Conservation (phyloP, 64 coral and sea anemone species). For the Trachythela sp. region DNA sequence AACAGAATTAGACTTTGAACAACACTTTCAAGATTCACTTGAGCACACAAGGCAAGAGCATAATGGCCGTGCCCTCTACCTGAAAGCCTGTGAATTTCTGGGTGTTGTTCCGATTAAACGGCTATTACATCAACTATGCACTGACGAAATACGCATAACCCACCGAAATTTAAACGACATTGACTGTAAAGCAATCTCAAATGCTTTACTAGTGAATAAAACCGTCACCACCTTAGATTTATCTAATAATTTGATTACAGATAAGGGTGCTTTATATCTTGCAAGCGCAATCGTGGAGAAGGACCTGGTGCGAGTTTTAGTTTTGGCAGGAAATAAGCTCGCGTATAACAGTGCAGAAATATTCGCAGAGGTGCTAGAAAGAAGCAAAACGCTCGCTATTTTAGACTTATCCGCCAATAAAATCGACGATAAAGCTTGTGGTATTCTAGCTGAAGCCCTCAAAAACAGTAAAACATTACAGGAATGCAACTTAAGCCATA, state of each 20-base stretch:
- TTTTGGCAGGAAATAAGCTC: background rate
- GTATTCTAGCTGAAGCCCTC: background rate
- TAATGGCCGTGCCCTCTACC: background rate
- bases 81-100: background rate
- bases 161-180: background rate
- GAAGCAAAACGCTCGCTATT: background rate
- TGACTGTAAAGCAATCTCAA: background rate
- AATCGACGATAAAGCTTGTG: background rate
- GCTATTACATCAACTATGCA: background rate
- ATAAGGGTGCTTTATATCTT: background rate
- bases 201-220: background rate
- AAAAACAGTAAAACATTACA: background rate
- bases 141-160: background rate
- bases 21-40: background rate
- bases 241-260: background rate
- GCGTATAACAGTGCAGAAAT: background rate
- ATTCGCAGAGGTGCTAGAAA: background rate
- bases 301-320: background rate
- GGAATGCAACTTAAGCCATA: background rate
- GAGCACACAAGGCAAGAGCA: too few relatives aligned
- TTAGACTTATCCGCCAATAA: background rate
- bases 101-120: background rate
- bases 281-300: background rate
- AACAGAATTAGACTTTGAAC: background rate
- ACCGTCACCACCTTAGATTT: background rate